Percentiles rank a stretch among this genome's conserved stretches.
These are phyloP conservation scores for Disparrhopalites patrizii DNA, from an alignment of 2,888 invertebrate genomes.

Conservation along the genomic window DNA sequence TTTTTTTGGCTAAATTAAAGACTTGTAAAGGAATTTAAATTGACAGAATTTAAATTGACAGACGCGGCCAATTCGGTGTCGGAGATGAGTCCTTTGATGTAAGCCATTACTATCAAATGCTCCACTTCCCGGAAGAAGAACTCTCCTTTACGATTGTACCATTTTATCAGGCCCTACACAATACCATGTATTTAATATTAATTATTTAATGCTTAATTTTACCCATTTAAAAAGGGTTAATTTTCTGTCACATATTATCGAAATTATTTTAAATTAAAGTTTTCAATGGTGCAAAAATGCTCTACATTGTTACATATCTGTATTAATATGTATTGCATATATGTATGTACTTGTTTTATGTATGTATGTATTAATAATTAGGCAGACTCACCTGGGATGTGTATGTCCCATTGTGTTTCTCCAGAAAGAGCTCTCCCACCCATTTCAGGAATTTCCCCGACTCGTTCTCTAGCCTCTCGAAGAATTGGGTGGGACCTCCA, in stretches of 20 bases:
- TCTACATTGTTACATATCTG: too few relatives aligned
- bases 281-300: too few relatives aligned
- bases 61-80: not conserved
- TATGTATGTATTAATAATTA: constrained; percentile 30
- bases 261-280: too few relatives aligned
- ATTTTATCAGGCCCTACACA: constrained; percentile 29
- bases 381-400: constrained; percentile 56
- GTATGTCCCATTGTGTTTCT: constrained; percentile 57
- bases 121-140: constrained; percentile 51
- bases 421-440: constrained; percentile 56
- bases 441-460: constrained; percentile 53
- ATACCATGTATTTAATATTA: too few relatives aligned
- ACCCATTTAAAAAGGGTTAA: too few relatives aligned
- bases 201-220: too few relatives aligned
- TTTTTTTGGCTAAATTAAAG: not conserved
- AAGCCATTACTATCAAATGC: constrained; percentile 47
- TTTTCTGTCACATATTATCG: too few relatives aligned
- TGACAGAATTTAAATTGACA: not conserved
- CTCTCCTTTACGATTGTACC: constrained; percentile 34
- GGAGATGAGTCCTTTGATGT: not conserved
- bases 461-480: constrained; percentile 49
- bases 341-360: too few relatives aligned
- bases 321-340: not conserved
- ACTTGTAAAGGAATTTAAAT: not conserved
- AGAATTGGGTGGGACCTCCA: constrained; percentile 50